A percentile compares a stretch with the other conserved stretches of the same genome.
These are phyloP conservation scores for Haliclona indistincta DNA, from an alignment of 37 sponge, comb jelly and placozoan species.

Conservation along the genomic window DNA sequence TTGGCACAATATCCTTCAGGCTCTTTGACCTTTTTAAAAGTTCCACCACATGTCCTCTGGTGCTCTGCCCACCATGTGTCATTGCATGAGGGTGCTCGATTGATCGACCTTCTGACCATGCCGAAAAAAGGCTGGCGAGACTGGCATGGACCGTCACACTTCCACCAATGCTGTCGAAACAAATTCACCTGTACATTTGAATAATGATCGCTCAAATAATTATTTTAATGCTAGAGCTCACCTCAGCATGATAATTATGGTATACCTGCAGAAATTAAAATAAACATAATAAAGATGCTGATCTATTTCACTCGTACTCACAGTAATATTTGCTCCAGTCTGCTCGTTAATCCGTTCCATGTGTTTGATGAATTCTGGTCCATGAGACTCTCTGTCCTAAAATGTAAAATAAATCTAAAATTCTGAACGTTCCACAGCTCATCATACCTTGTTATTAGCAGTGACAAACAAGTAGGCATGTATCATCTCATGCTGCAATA, in stretches of 20 bases:
- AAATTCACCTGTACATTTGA: slow-evolving; percentile 45
- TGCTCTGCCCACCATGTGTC: slow-evolving; percentile 94
- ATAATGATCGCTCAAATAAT: background rate
- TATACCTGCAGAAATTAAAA: slow-evolving; percentile 66
- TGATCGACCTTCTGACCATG: slow-evolving; percentile 88
- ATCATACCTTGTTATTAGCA: slow-evolving; percentile 78
- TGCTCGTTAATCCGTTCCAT: slow-evolving; percentile 88
- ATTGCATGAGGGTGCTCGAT: slow-evolving; percentile 83
- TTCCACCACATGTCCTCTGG: slow-evolving; percentile 79
- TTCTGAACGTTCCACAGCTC: background rate
- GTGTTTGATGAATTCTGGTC: slow-evolving; percentile 89
- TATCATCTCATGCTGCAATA: slow-evolving; percentile 96
- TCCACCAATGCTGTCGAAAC: slow-evolving; percentile 97
- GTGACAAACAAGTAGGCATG: slow-evolving; percentile 98
- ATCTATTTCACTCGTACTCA: slow-evolving; percentile 22
- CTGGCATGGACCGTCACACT: slow-evolving; percentile 90
- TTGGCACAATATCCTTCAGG: slow-evolving; percentile 73
- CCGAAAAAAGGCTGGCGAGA: slow-evolving; percentile 86
- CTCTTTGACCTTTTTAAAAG: slow-evolving; percentile 78
- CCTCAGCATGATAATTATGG: slow-evolving; percentile 96
- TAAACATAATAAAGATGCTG: background rate
- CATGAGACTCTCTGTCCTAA: slow-evolving; percentile 94
- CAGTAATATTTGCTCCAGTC: slow-evolving; percentile 90
- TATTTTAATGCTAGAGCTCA: slow-evolving; percentile 23
- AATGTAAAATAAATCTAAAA: background rate